phyloP scores from a whole-genome alignment of 2,797 vertebrate species.

The Chiroxiphia lanceolata region DNA sequence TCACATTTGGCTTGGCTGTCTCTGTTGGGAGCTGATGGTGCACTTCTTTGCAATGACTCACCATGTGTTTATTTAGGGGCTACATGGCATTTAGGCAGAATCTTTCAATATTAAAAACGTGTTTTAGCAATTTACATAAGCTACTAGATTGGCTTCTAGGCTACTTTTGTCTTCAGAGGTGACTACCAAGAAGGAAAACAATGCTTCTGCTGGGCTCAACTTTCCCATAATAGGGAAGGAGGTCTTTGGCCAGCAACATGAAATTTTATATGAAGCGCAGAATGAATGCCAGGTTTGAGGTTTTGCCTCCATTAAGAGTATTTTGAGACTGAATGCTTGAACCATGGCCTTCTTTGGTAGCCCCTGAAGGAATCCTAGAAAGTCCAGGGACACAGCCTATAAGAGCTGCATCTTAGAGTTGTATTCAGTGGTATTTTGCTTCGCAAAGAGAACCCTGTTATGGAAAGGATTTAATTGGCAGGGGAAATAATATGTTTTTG shows the following conservation, averaged over 20 bases:
- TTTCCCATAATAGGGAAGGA: neutral
- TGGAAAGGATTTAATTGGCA: neutral
- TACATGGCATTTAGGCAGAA: neutral
- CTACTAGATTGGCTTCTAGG: neutral
- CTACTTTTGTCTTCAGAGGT: slow-evolving; percentile 5
- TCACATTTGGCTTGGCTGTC: neutral
- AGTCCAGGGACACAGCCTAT: neutral
- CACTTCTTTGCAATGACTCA: neutral
- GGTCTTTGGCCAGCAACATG: neutral
- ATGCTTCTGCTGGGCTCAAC: neutral
- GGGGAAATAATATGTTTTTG: neutral
- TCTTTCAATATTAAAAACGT: neutral
- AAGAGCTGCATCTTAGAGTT: neutral
- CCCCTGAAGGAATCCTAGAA: neutral
- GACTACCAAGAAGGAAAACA: neutral
- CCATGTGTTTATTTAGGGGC: neutral
- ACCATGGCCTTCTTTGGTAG: neutral
- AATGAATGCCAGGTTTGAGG: neutral
- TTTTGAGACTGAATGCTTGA: neutral
- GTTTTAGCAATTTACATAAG: neutral
- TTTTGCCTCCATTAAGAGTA: neutral
- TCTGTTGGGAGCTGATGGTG: neutral
- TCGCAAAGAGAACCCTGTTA: neutral
- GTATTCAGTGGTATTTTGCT: neutral
- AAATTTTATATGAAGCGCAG: neutral